Percentiles rank a stretch among this genome's conserved stretches.
Conservation (phyloP, 2,797 vertebrate species). For the Bovichtus variegatus region DNA sequence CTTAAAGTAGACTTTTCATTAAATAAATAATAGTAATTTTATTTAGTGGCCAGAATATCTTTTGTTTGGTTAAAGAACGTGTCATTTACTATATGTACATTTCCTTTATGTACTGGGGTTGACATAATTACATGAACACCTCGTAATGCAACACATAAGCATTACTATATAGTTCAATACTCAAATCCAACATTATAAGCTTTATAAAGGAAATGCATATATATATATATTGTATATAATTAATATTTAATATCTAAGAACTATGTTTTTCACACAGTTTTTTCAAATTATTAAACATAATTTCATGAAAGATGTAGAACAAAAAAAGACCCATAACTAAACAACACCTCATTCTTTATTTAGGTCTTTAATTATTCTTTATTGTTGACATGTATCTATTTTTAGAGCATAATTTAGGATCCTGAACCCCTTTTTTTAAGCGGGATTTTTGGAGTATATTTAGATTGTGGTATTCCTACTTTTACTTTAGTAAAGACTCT, state of each 20-base stretch:
- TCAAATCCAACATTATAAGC: neutral
- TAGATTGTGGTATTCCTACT: neutral
- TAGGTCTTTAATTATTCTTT: neutral
- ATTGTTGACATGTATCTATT: neutral
- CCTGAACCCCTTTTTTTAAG: neutral
- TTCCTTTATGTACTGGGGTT: neutral
- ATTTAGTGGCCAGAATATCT: neutral
- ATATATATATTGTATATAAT: neutral
- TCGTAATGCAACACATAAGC: neutral
- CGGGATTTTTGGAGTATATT: neutral
- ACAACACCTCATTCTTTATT: neutral
- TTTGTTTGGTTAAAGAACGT: neutral
- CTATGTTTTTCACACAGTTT: neutral
- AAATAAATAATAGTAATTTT: neutral
- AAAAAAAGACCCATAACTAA: neutral
- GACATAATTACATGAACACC: neutral
- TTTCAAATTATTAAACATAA: neutral
- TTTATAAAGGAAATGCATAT: neutral
- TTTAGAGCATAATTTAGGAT: neutral
- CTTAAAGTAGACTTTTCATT: neutral
- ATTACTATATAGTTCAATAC: neutral
- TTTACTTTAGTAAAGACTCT: neutral
- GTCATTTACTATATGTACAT: neutral
- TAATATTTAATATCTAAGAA: neutral
- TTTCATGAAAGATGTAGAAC: neutral